Conservation (phyloP, 2,888 invertebrate genomes). For the Melanargia galathea region DNA sequence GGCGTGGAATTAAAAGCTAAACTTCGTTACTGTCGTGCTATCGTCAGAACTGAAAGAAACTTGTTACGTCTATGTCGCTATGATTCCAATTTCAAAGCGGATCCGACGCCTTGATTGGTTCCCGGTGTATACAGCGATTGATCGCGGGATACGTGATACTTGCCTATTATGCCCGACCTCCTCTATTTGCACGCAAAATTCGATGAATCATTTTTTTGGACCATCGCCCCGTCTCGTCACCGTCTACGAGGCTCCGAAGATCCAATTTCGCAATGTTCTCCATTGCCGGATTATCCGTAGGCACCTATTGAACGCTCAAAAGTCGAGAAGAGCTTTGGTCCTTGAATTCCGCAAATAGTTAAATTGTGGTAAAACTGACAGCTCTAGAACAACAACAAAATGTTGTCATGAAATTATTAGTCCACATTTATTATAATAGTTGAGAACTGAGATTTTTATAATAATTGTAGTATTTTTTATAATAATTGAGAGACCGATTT, state of each 20-base stretch:
- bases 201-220: conserved; percentile 32
- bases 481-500: no score
- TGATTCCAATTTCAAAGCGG: conserved; percentile 79
- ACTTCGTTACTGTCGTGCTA: conserved; percentile 77
- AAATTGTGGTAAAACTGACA: no score
- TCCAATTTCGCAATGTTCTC: background rate
- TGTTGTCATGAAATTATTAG: no score
- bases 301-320: background rate
- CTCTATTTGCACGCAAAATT: conserved; percentile 38
- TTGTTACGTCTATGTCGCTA: conserved; percentile 72
- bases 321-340: no score
- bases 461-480: no score
- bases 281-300: background rate
- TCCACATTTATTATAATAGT: no score
- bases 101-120: conserved; percentile 76
- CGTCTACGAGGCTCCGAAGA: conserved; percentile 16
- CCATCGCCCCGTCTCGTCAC: conserved; percentile 23
- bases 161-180: conserved; percentile 45
- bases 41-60: conserved; percentile 78
- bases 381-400: no score
- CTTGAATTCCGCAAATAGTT: no score
- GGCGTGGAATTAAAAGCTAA: conserved; percentile 74
- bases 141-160: conserved; percentile 58
- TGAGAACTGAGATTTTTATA: no score
- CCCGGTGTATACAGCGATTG: conserved; percentile 58